A percentile compares a stretch with the other conserved stretches of the same genome.
These are phyloP conservation scores for Enteromius anoplus DNA, from an alignment of 2,797 vertebrate species.

Conservation along the genomic window DNA sequence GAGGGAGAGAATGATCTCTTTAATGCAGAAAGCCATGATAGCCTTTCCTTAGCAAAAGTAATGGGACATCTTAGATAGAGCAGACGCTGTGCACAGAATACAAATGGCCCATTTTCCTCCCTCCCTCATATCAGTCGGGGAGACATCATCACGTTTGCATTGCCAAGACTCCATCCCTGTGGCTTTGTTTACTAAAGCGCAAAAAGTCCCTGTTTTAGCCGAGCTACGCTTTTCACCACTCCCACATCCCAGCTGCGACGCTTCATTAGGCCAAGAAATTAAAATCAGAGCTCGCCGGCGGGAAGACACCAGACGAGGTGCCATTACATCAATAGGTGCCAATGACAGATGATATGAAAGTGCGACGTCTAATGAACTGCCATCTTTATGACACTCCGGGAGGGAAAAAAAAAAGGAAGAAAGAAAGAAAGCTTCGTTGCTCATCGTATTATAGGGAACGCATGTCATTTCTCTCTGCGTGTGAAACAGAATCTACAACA, in stretches of 20 bases:
- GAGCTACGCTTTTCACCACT: constrained; percentile 39
- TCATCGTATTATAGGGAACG: constrained; percentile 2
- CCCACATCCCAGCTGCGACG: constrained; percentile 46
- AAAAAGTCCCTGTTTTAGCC: constrained; percentile 43
- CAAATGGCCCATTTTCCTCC: constrained; percentile 47
- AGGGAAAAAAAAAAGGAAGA: background rate
- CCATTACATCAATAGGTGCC: constrained; percentile 37
- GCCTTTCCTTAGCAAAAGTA: constrained; percentile 48
- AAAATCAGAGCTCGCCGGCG: constrained; percentile 72
- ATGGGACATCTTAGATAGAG: constrained; percentile 52
- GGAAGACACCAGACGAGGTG: constrained; percentile 44
- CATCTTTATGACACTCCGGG: constrained; percentile 46
- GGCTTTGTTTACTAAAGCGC: constrained; percentile 53
- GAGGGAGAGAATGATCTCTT: constrained; percentile 45
- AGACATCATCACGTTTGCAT: constrained; percentile 39
- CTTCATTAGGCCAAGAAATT: constrained; percentile 85
- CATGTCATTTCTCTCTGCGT: constrained; percentile 7
- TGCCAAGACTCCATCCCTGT: constrained; percentile 39
- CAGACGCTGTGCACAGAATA: constrained; percentile 44
- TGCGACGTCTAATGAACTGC: constrained; percentile 51
- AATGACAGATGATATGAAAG: constrained; percentile 41
- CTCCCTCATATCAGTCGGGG: constrained; percentile 36
- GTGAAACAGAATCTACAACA: constrained; percentile 26
- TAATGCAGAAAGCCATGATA: constrained; percentile 47
- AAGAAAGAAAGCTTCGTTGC: constrained; percentile 15